Conservation (phyloP, 2,888 invertebrate species). For the Uloborus plumipes region DNA sequence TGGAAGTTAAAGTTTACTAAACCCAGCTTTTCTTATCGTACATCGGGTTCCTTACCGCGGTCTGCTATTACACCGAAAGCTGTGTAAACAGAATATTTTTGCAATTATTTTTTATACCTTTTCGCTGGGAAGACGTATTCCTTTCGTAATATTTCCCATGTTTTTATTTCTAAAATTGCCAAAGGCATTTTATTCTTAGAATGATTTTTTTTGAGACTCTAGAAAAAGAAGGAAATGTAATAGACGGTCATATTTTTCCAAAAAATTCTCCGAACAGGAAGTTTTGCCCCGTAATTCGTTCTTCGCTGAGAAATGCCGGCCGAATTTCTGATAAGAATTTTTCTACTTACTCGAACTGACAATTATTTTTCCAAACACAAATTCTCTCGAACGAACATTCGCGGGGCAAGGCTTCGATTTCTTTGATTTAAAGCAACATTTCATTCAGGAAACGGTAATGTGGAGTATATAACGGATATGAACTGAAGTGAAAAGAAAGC, state of each 20-base stretch:
- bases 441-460: too few relatives aligned
- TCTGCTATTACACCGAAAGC: constrained; percentile 8
- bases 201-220: constrained; percentile 17
- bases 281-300: constrained; percentile 44
- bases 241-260: constrained; percentile 42
- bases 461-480: too few relatives aligned
- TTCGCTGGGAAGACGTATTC: constrained; percentile 24
- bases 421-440: background rate
- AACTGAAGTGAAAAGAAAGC: too few relatives aligned
- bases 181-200: constrained; percentile 38
- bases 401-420: background rate
- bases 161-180: constrained; percentile 18
- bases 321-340: constrained; percentile 49
- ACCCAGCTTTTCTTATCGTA: constrained; percentile 21
- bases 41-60: constrained; percentile 2
- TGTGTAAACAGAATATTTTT: constrained; percentile 40
- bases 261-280: constrained; percentile 57
- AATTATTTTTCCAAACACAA: constrained; percentile 44
- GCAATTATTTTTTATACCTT: constrained; percentile 42
- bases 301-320: constrained; percentile 36
- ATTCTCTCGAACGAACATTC: background rate
- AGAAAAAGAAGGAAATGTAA: constrained; percentile 19
- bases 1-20: too few relatives aligned
- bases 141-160: constrained; percentile 48
- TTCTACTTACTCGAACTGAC: background rate